Percentiles rank a stretch among this genome's conserved stretches.
Evolutionary conservation across 2,113 vertebrate species (phyloP).

Genomic region (Hirundichthys speculiger): DNA sequence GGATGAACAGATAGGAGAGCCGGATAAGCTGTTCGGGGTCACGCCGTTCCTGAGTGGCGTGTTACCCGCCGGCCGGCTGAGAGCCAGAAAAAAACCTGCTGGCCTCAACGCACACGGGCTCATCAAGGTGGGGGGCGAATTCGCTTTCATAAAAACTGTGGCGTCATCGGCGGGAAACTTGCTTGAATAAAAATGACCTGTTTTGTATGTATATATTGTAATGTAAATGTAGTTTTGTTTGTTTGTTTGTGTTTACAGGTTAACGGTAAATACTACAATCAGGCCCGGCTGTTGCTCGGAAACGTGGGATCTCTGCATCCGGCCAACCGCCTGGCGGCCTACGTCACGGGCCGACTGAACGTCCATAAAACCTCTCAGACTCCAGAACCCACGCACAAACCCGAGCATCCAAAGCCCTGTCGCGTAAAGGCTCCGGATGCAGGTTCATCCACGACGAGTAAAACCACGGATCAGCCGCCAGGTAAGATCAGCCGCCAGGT

Average conservation of each 20-base stretch:
- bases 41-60: conserved; percentile 84
- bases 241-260: conserved; percentile 80
- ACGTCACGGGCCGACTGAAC: conserved; percentile 86
- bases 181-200: no score
- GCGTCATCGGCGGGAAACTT: no score
- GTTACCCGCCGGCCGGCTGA: conserved; percentile 83
- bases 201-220: no score
- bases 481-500: no score
- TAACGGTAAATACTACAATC: conserved; percentile 90
- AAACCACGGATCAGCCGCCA: conserved; percentile 4
- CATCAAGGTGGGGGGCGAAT: no score
- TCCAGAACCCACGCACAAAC: background rate
- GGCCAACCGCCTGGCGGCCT: conserved; percentile 91
- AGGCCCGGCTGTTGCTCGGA: conserved; percentile 92
- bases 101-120: conserved; percentile 71
- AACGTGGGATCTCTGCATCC: conserved; percentile 94
- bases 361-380: conserved; percentile 52
- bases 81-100: conserved; percentile 75
- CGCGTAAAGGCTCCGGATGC: background rate
- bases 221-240: no score
- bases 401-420: background rate
- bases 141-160: no score
- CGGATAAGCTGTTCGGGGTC: conserved; percentile 61
- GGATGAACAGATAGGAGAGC: background rate
- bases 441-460: background rate